phyloP scores from a whole-genome alignment of 1,140 invertebrate species.

The Leptopilina clavipes region DNA sequence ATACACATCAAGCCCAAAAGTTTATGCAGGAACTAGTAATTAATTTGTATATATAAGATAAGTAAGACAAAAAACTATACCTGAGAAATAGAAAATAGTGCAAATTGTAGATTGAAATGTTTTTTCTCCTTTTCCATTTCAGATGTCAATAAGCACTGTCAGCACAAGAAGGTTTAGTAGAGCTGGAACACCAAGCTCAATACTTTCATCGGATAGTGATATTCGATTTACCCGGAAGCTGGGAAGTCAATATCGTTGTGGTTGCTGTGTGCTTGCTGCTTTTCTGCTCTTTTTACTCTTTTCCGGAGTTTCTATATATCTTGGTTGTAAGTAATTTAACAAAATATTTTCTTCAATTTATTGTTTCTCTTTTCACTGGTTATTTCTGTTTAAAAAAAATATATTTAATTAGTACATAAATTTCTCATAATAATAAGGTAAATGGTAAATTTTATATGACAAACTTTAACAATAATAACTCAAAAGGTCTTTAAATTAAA shows the following conservation, averaged over 20 bases:
- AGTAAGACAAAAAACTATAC: background rate
- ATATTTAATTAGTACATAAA: too few species aligned
- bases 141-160: conserved; percentile 74
- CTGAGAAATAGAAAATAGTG: too few species aligned
- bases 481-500: too few species aligned
- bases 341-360: background rate
- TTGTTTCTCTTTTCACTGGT: too few species aligned
- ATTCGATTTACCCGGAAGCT: conserved; percentile 89
- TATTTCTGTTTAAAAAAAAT: too few species aligned
- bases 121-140: conserved; percentile 37
- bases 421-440: too few species aligned
- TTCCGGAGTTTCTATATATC: conserved; percentile 87
- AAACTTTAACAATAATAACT: too few species aligned
- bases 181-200: conserved; percentile 82
- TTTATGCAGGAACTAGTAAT: too few species aligned
- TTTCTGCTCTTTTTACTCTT: conserved; percentile 87
- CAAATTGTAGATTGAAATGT: background rate
- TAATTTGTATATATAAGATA: too few species aligned
- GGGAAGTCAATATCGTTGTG: conserved; percentile 85
- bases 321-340: conserved; percentile 86
- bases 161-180: conserved; percentile 74
- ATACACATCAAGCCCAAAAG: too few species aligned
- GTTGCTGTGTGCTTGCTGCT: conserved; percentile 88
- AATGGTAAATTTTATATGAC: too few species aligned
- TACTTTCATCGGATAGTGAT: conserved; percentile 87